Percentiles rank a stretch among this genome's conserved stretches.
Conservation (phyloP, 2,888 invertebrate species). For the Galerucella calmariensis region DNA sequence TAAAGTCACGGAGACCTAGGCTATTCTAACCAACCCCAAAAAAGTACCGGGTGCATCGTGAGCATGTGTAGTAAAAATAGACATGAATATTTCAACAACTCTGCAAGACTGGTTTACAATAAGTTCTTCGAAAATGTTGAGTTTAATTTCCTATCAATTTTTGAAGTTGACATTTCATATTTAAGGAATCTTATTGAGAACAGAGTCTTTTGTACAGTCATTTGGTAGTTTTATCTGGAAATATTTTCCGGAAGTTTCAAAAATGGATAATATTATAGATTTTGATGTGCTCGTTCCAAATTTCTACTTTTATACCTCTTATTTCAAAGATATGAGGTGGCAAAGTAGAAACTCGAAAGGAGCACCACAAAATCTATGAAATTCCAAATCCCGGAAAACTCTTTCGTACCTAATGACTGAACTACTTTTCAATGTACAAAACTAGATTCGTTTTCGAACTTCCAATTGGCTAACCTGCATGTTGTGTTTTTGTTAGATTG, state of each 20-base stretch:
- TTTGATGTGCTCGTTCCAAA: too few relatives aligned
- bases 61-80: conserved; percentile 57
- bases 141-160: conserved; percentile 1
- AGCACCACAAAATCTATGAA: too few relatives aligned
- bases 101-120: conserved; percentile 27
- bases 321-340: too few relatives aligned
- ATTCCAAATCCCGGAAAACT: too few relatives aligned
- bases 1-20: conserved; percentile 64
- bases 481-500: conserved; percentile 58
- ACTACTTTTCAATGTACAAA: conserved; percentile 23
- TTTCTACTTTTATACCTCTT: too few relatives aligned
- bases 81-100: conserved; percentile 33
- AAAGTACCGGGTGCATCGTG: conserved; percentile 53
- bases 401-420: too few relatives aligned
- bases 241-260: too few relatives aligned
- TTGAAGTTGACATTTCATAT: conserved; percentile 1
- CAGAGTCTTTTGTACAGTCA: conserved; percentile 4
- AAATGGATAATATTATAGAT: too few relatives aligned
- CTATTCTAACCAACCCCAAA: conserved; percentile 42
- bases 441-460: conserved; percentile 27
- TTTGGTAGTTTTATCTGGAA: too few relatives aligned
- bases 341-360: too few relatives aligned
- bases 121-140: conserved; percentile 11
- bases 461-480: conserved; percentile 59
- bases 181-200: conserved; percentile 13